These are phyloP conservation scores for Agrilus mali DNA, from an alignment of 2,888 invertebrate species.

Conservation along the genomic window DNA sequence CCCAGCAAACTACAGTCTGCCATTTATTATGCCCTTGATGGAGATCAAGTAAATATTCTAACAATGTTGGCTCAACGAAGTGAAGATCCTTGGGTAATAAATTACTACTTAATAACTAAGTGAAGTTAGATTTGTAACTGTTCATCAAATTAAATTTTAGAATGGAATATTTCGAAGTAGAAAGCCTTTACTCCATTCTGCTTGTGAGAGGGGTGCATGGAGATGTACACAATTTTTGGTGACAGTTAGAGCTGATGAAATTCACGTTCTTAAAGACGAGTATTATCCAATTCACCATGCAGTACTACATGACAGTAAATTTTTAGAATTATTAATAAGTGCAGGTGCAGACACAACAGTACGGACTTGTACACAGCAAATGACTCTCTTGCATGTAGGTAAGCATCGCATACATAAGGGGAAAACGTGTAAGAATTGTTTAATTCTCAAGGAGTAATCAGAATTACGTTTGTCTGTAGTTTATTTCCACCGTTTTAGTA, in stretches of 20 bases:
- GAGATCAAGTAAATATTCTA: constrained; percentile 56
- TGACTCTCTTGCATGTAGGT: constrained; percentile 55
- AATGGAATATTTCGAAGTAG: constrained; percentile 40
- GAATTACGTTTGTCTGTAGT: no score
- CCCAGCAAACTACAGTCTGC: constrained; percentile 51
- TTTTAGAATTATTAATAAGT: constrained; percentile 49
- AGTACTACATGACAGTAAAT: constrained; percentile 57
- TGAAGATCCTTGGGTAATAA: constrained; percentile 53
- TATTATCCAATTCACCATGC: constrained; percentile 69
- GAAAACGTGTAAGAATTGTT: not conserved
- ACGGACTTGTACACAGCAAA: constrained; percentile 56
- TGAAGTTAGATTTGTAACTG: not conserved
- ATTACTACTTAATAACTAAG: constrained; percentile 21
- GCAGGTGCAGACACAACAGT: constrained; percentile 61
- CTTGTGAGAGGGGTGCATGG: constrained; percentile 61
- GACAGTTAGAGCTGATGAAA: constrained; percentile 51
- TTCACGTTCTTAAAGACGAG: constrained; percentile 59
- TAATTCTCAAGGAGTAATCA: no score
- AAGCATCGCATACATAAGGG: constrained; percentile 14
- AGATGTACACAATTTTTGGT: constrained; percentile 56
- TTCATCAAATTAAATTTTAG: constrained; percentile 17
- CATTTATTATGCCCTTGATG: constrained; percentile 59
- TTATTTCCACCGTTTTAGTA: no score
- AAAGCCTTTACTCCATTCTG: constrained; percentile 52
- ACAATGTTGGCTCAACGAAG: constrained; percentile 52